A percentile compares a stretch with the other conserved stretches of the same genome.
Evolutionary conservation across 1,140 invertebrate species (phyloP).

Genomic region (Bursaphelenchus mucronatus): DNA sequence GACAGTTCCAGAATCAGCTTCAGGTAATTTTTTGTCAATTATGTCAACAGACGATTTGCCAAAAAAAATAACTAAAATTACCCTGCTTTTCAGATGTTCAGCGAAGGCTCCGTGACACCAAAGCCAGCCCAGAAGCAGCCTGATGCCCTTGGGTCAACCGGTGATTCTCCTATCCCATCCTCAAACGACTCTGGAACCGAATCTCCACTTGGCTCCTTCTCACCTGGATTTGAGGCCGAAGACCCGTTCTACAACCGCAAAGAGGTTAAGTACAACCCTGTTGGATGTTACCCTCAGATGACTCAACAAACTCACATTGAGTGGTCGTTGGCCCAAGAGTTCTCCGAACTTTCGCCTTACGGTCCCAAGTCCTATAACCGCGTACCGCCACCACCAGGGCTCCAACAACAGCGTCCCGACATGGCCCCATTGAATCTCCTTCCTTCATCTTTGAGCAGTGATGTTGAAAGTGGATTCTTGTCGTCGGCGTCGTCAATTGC

Average conservation of each 20-base stretch:
- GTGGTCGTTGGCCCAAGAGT: slow-evolving; percentile 3
- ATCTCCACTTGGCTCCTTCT: slow-evolving; percentile 21
- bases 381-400: background rate
- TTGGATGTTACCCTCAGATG: background rate
- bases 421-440: too few species aligned
- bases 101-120: background rate
- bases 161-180: slow-evolving; percentile 28
- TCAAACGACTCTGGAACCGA: slow-evolving; percentile 27
- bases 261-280: background rate
- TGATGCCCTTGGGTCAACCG: slow-evolving; percentile 16
- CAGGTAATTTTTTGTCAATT: background rate
- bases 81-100: slow-evolving; percentile 5
- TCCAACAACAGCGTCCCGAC: background rate
- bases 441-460: background rate
- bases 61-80: too few species aligned
- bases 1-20: slow-evolving; percentile 15
- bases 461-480: slow-evolving; percentile 16
- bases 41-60: background rate
- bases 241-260: background rate
- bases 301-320: background rate
- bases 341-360: background rate
- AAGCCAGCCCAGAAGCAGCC: background rate
- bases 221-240: slow-evolving; percentile 19
- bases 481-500: slow-evolving; percentile 5
- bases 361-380: background rate